Conservation (phyloP, 2,797 vertebrate species). For the Enteromius thamalakanensis region DNA sequence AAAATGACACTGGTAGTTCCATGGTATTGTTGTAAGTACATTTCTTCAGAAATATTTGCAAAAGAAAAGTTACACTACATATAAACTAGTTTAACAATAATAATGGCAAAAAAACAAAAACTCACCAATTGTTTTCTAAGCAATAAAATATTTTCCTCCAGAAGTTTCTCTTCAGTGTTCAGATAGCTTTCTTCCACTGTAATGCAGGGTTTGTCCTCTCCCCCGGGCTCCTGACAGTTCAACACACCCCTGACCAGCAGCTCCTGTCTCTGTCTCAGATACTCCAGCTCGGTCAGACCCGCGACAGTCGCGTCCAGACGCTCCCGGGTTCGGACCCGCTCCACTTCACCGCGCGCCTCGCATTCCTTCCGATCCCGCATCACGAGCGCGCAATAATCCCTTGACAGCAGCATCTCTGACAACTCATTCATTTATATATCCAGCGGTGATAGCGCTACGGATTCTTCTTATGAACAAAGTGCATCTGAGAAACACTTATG, state of each 20-base stretch:
- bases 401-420: constrained; percentile 60
- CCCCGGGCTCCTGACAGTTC: constrained; percentile 55
- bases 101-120: neutral
- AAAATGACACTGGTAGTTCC: neutral
- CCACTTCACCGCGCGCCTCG: constrained; percentile 63
- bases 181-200: constrained; percentile 65
- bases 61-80: neutral
- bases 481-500: constrained; percentile 13
- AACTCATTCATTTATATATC: constrained; percentile 59
- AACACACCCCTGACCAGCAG: constrained; percentile 82
- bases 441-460: neutral
- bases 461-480: neutral
- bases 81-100: neutral
- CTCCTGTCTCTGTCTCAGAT: constrained; percentile 86
- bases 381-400: constrained; percentile 54
- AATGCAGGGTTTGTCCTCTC: constrained; percentile 73
- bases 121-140: constrained; percentile 90
- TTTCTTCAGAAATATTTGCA: neutral
- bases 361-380: constrained; percentile 65
- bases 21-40: neutral
- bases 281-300: constrained; percentile 88
- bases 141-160: constrained; percentile 90
- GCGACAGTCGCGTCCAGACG: constrained; percentile 86
- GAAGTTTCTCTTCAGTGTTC: constrained; percentile 86
- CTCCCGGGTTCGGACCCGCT: constrained; percentile 82